Evolutionary conservation across 92 coral and sea anemone species (phyloP).

Genomic region (Parazoanthus atlanticus): DNA sequence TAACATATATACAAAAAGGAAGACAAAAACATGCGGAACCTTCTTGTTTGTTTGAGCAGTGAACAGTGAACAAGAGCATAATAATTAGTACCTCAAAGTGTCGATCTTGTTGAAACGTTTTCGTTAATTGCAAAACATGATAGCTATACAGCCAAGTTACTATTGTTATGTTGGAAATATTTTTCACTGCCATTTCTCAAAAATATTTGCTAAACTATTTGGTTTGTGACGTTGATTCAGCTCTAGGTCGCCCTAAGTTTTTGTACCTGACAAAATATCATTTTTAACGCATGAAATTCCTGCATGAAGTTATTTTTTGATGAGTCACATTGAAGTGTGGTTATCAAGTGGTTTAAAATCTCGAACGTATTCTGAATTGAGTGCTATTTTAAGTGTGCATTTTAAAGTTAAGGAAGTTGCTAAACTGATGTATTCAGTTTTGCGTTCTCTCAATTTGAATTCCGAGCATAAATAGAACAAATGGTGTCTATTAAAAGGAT

Average conservation of each 20-base stretch:
- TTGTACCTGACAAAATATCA: not conserved
- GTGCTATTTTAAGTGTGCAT: not conserved
- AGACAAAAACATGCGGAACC: not conserved
- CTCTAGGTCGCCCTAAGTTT: not conserved
- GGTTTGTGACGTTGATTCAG: not conserved
- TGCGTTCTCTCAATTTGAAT: not conserved
- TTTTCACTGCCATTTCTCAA: not conserved
- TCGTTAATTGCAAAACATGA: slow-evolving; percentile 17
- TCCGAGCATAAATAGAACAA: no score
- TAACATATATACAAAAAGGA: not conserved
- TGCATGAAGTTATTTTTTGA: not conserved
- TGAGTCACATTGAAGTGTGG: not conserved
- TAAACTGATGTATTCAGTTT: not conserved
- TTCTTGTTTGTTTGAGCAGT: not conserved
- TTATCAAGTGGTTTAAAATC: not conserved
- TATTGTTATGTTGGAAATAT: not conserved
- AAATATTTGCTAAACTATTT: not conserved
- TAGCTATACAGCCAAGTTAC: not conserved
- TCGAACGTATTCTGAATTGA: not conserved
- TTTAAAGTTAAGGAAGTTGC: not conserved
- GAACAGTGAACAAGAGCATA: not conserved
- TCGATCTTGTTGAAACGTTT: not conserved
- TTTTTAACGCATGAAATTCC: not conserved
- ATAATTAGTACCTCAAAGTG: not conserved
- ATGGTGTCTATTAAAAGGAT: not conserved